These are phyloP conservation scores for Rousettus leschenaultii DNA, from an alignment of 2,113 vertebrate genomes.

Conservation along the genomic window DNA sequence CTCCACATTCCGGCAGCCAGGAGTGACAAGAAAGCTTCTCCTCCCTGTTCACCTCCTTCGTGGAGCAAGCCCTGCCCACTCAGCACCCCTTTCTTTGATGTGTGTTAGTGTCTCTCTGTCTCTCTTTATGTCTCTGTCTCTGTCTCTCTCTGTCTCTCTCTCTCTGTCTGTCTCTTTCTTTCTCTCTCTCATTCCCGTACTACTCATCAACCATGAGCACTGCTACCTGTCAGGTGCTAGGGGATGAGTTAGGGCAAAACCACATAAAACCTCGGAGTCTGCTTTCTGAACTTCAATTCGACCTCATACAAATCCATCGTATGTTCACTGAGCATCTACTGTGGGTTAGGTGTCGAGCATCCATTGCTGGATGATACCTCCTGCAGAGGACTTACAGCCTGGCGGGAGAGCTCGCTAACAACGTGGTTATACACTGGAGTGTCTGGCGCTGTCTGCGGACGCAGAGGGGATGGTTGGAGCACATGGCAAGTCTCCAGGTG, in stretches of 20 bases:
- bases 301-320: background rate
- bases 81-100: background rate
- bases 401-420: background rate
- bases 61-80: background rate
- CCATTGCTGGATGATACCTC: background rate
- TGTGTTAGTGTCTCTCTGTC: background rate
- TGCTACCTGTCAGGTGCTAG: background rate
- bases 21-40: background rate
- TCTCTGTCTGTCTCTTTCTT: no score
- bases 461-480: background rate
- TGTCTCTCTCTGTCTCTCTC: no score
- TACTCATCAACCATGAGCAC: background rate
- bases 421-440: background rate
- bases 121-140: no score
- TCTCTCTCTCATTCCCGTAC: background rate
- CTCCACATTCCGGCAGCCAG: background rate
- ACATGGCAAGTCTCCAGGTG: background rate
- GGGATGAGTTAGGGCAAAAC: background rate
- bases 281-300: background rate
- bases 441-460: background rate
- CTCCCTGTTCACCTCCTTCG: background rate
- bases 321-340: background rate
- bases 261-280: background rate
- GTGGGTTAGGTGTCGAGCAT: background rate
- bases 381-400: background rate